phyloP scores from a whole-genome alignment of 2,113 vertebrate genomes.

The Riparia riparia region DNA sequence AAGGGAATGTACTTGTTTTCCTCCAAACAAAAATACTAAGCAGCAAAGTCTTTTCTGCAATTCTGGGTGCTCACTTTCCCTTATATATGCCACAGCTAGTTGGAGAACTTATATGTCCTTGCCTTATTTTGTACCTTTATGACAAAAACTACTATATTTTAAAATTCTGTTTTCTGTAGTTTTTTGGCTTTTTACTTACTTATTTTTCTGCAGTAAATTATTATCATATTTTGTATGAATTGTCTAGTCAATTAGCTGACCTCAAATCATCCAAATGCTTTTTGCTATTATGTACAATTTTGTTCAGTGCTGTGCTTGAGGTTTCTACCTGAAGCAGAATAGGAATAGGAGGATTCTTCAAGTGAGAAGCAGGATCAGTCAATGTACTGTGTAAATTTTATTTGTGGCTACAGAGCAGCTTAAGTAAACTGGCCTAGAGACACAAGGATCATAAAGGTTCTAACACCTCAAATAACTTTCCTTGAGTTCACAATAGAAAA shows the following conservation, averaged over 20 bases:
- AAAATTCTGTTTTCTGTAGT: neutral
- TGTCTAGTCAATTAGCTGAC: neutral
- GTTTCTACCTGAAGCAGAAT: neutral
- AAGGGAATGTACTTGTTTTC: neutral
- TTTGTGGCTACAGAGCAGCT: neutral
- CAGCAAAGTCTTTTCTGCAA: neutral
- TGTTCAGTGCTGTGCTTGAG: neutral
- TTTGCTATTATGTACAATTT: neutral
- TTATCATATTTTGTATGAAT: neutral
- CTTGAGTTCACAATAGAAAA: neutral
- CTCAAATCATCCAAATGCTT: neutral
- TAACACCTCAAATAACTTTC: neutral
- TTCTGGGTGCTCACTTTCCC: neutral
- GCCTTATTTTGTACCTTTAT: neutral
- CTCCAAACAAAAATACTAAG: neutral
- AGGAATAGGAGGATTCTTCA: neutral
- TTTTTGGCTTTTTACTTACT: neutral
- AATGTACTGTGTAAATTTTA: neutral
- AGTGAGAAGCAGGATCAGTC: neutral
- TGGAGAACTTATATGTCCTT: neutral
- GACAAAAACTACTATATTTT: neutral
- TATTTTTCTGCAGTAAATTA: neutral
- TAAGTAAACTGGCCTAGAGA: neutral
- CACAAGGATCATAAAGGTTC: neutral
- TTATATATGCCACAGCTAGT: neutral